Evolutionary conservation across 2,797 vertebrate genomes (phyloP).

Genomic region (Dallia pectoralis): DNA sequence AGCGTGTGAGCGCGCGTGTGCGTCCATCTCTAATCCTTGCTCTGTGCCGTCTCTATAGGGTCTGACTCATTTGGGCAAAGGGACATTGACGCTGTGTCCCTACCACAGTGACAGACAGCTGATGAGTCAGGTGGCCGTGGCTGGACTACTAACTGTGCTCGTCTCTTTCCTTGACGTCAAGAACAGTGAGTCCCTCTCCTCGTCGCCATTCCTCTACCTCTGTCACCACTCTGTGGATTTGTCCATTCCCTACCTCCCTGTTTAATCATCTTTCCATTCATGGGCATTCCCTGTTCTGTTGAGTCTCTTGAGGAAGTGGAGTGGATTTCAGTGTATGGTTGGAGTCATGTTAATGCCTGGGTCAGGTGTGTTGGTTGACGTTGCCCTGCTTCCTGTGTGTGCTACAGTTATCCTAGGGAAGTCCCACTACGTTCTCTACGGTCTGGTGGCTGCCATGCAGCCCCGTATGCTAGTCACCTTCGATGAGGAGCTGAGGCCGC

Average conservation of each 20-base stretch:
- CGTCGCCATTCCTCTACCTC: not conserved
- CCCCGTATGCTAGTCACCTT: slow-evolving; percentile 98
- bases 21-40: slow-evolving; percentile 26
- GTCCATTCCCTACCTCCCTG: not conserved
- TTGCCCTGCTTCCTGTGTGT: slow-evolving; percentile 36
- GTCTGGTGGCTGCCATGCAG: slow-evolving; percentile 97
- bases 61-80: slow-evolving; percentile 96
- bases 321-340: not conserved
- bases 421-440: slow-evolving; percentile 94
- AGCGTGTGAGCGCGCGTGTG: not conserved
- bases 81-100: slow-evolving; percentile 94
- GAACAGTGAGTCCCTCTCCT: slow-evolving; percentile 84
- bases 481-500: slow-evolving; percentile 90
- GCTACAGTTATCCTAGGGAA: slow-evolving; percentile 92
- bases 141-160: slow-evolving; percentile 90
- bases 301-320: not conserved
- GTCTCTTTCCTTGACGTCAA: slow-evolving; percentile 98
- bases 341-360: not conserved
- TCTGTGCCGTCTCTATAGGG: slow-evolving; percentile 72
- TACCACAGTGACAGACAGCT: slow-evolving; percentile 98
- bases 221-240: not conserved
- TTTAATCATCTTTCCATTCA: not conserved
- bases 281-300: not conserved
- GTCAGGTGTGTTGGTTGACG: slow-evolving; percentile 12
- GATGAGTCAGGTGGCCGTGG: slow-evolving; percentile 98